phyloP scores from a whole-genome alignment of 2,797 vertebrate species.

The Vireo griseus region DNA sequence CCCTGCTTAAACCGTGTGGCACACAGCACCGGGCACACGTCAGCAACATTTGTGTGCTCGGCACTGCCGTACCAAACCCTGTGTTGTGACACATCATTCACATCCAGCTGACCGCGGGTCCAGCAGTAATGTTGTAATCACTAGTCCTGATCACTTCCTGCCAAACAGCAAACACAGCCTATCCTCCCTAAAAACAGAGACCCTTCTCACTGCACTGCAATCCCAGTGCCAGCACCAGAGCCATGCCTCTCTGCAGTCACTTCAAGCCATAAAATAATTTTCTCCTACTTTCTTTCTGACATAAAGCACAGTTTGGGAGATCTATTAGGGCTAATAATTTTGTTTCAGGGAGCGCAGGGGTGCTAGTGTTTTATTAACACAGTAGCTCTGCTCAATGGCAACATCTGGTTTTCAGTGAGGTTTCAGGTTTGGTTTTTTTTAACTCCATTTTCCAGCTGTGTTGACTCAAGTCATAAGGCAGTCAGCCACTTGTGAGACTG shows the following conservation, averaged over 20 bases:
- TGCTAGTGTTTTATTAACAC: conserved; percentile 42
- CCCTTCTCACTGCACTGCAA: not conserved
- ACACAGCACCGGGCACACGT: not conserved
- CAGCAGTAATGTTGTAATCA: not conserved
- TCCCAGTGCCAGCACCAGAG: not conserved
- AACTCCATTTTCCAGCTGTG: conserved; percentile 45
- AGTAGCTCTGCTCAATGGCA: conserved; percentile 47
- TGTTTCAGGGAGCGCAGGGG: not conserved
- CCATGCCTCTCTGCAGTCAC: not conserved
- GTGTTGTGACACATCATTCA: not conserved
- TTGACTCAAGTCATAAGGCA: conserved; percentile 49
- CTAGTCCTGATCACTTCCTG: not conserved
- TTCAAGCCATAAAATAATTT: not conserved
- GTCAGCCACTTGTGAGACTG: conserved; percentile 9
- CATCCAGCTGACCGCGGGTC: not conserved
- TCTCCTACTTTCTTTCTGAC: not conserved
- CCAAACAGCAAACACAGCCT: not conserved
- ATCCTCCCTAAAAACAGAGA: conserved; percentile 1
- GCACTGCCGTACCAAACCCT: not conserved
- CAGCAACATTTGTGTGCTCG: not conserved
- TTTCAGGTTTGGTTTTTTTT: not conserved
- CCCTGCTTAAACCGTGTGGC: not conserved
- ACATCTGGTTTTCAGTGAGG: conserved; percentile 48
- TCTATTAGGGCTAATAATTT: conserved; percentile 11
- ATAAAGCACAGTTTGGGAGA: not conserved